These are phyloP conservation scores for Cirrhinus mrigala DNA, from an alignment of 2,797 vertebrate species.

Conservation along the genomic window DNA sequence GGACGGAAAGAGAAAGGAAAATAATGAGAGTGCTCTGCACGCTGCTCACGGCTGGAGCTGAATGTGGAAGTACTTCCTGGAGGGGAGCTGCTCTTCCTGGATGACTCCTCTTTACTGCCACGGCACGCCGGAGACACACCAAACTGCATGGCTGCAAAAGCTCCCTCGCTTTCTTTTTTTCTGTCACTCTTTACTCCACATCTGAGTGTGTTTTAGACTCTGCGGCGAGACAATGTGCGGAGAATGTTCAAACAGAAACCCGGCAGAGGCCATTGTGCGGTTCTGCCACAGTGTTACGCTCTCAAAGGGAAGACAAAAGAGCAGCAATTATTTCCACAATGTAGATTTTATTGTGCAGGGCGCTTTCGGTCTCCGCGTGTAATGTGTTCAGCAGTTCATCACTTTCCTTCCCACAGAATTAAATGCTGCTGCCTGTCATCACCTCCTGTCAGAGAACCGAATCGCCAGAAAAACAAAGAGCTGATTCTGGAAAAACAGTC, in stretches of 20 bases:
- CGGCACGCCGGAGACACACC: constrained; percentile 36
- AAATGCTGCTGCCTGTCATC: constrained; percentile 61
- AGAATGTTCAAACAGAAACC: constrained; percentile 62
- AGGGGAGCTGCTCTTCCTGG: constrained; percentile 46
- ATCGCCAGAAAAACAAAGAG: constrained; percentile 56
- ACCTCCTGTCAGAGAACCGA: constrained; percentile 54
- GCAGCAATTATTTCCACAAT: constrained; percentile 66
- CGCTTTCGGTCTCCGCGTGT: constrained; percentile 59
- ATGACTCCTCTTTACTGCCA: constrained; percentile 31
- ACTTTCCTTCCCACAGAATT: constrained; percentile 58
- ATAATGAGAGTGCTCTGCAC: constrained; percentile 38
- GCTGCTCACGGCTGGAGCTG: constrained; percentile 42
- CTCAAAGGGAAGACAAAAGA: constrained; percentile 61
- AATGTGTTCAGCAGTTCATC: constrained; percentile 61
- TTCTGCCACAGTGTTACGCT: constrained; percentile 27
- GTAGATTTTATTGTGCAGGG: constrained; percentile 52
- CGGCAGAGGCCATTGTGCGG: constrained; percentile 19
- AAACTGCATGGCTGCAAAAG: constrained; percentile 11
- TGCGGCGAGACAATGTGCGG: constrained; percentile 35
- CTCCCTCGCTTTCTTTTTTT: constrained; percentile 1
- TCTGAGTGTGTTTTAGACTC: constrained; percentile 21
- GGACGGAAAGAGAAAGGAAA: constrained; percentile 17
- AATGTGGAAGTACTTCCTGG: constrained; percentile 54
- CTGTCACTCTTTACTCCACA: constrained; percentile 12
- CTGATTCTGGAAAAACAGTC: constrained; percentile 45